phyloP scores from a whole-genome alignment of 37 sponge, comb jelly and placozoan species.

The Lycopodina hypogea region DNA sequence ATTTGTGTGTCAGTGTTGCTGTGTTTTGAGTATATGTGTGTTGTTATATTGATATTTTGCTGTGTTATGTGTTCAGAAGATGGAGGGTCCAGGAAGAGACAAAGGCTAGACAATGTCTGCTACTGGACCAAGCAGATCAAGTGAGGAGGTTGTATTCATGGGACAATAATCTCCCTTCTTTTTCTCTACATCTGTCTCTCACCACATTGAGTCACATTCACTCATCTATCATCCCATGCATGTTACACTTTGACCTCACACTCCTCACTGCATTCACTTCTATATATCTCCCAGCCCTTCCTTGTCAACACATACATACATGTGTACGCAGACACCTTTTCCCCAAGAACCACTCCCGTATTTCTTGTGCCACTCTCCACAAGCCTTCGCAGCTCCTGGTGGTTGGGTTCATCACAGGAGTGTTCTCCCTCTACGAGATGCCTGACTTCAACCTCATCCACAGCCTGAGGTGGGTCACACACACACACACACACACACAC shows the following conservation, averaged over 20 bases:
- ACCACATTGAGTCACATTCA: too few species aligned
- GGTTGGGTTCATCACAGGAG: slow-evolving; percentile 80
- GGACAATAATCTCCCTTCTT: not conserved
- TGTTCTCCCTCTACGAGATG: slow-evolving; percentile 90
- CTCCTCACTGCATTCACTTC: not conserved
- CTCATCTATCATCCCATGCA: too few species aligned
- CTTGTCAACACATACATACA: too few species aligned
- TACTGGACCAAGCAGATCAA: slow-evolving; percentile 49
- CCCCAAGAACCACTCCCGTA: slow-evolving; percentile 46
- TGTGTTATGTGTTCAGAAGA: not conserved
- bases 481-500: too few species aligned
- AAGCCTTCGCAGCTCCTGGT: slow-evolving; percentile 62
- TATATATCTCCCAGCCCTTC: too few species aligned
- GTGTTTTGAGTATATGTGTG: too few species aligned
- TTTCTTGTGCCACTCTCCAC: slow-evolving; percentile 76
- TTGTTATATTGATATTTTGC: too few species aligned
- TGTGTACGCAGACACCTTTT: slow-evolving; percentile 51
- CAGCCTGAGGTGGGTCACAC: slow-evolving; percentile 76
- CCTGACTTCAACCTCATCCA: slow-evolving; percentile 91
- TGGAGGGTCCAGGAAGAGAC: slow-evolving; percentile 2
- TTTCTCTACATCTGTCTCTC: too few species aligned
- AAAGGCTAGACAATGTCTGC: slow-evolving; percentile 20
- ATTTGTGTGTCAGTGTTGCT: too few species aligned
- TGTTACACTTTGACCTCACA: not conserved
- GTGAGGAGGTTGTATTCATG: slow-evolving; percentile 33